Conservation (phyloP, 2,113 vertebrate species). For the Campylomormyrus tamandua region DNA sequence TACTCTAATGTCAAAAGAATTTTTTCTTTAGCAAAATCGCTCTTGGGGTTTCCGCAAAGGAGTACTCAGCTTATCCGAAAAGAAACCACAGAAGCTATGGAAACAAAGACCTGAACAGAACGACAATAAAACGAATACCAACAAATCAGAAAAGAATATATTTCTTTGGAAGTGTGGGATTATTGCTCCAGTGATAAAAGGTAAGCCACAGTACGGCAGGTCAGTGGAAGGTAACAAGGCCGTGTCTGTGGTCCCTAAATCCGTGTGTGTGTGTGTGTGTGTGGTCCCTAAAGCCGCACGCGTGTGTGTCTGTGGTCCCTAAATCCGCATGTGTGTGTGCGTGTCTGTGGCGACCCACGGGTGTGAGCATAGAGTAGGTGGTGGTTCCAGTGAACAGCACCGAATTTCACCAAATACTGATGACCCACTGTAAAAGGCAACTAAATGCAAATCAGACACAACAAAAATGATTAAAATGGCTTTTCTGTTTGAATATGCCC, state of each 20-base stretch:
- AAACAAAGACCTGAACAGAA: constrained; percentile 16
- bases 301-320: neutral
- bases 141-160: constrained; percentile 16
- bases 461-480: constrained; percentile 53
- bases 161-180: constrained; percentile 42
- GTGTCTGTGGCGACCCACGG: neutral
- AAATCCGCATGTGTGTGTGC: neutral
- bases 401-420: constrained; percentile 1
- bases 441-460: constrained; percentile 7
- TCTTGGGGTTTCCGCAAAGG: constrained; percentile 20
- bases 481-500: constrained; percentile 45
- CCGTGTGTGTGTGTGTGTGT: neutral
- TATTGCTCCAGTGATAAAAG: constrained; percentile 33
- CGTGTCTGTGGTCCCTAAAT: neutral
- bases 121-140: constrained; percentile 13
- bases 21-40: constrained; percentile 29
- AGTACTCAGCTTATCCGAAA: constrained; percentile 19
- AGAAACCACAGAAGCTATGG: constrained; percentile 3
- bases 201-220: neutral
- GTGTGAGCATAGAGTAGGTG: constrained; percentile 20
- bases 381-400: constrained; percentile 23
- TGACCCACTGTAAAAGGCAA: neutral
- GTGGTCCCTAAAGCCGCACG: too few species aligned
- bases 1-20: constrained; percentile 20
- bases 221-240: neutral